Conservation (phyloP, 2,113 vertebrate genomes). For the Nettapus auritus region DNA sequence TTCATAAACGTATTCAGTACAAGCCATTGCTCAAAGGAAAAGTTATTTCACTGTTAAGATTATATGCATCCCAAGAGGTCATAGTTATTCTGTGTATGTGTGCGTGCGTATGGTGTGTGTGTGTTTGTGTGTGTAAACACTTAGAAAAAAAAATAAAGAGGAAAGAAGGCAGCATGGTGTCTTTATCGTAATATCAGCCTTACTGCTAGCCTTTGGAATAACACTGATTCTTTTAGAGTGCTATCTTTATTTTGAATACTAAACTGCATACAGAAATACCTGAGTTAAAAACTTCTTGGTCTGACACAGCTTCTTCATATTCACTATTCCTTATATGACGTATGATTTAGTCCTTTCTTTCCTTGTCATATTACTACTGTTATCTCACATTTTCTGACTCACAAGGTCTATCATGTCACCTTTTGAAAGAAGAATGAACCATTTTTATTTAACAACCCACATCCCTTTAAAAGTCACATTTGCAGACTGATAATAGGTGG, state of each 20-base stretch:
- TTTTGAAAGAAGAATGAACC: not conserved
- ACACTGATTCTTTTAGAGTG: not conserved
- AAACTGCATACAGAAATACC: not conserved
- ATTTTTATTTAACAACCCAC: not conserved
- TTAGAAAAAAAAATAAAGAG: not conserved
- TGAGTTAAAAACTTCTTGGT: not conserved
- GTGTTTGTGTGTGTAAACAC: not conserved
- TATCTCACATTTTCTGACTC: not conserved
- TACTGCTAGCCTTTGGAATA: not conserved
- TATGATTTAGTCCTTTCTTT: not conserved
- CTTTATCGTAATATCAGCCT: not conserved
- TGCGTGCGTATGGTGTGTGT: accelerated
- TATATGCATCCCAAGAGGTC: not conserved
- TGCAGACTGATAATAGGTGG: not conserved
- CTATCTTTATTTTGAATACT: not conserved
- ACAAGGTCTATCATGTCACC: not conserved
- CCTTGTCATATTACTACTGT: not conserved
- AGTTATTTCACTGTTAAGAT: not conserved
- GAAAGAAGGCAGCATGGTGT: not conserved
- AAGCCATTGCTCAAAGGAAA: not conserved
- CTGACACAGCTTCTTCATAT: not conserved
- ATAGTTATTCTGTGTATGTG: not conserved
- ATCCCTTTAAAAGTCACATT: not conserved
- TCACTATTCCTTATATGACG: not conserved
- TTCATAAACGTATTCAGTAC: not conserved